Evolutionary conservation across 2,113 vertebrate species (phyloP).

Genomic region (Cavia porcellus): DNA sequence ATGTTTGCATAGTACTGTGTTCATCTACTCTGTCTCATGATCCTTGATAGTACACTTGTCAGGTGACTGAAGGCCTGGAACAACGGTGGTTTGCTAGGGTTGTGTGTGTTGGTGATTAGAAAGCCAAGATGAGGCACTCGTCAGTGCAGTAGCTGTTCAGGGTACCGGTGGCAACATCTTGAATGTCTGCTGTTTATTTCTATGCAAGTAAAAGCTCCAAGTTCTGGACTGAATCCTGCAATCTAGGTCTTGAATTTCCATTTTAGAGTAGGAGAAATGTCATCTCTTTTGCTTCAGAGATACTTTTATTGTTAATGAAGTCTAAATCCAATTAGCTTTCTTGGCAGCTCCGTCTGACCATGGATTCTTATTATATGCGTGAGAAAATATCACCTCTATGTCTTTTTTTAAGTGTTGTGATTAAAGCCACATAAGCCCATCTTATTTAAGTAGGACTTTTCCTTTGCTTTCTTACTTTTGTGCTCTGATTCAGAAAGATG

Average conservation of each 20-base stretch:
- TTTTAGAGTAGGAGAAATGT: constrained; percentile 38
- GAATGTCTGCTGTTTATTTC: background rate
- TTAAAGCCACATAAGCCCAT: constrained; percentile 44
- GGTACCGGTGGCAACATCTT: background rate
- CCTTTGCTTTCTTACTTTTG: constrained; percentile 10
- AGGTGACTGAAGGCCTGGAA: background rate
- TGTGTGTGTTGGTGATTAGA: rapidly evolving
- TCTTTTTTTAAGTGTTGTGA: constrained; percentile 48
- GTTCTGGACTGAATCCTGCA: background rate
- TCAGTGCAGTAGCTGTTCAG: rapidly evolving
- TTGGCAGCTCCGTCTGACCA: constrained; percentile 47
- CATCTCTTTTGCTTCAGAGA: constrained; percentile 30
- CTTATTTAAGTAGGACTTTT: constrained; percentile 16
- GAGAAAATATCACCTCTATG: constrained; percentile 56
- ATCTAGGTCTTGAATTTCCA: background rate
- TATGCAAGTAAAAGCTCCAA: background rate
- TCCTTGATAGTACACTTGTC: background rate
- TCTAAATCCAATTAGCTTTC: constrained; percentile 61
- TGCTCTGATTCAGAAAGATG: background rate
- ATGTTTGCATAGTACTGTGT: background rate
- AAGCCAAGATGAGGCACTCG: background rate
- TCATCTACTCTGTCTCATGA: background rate
- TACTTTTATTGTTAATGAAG: constrained; percentile 62
- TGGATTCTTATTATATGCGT: constrained; percentile 62
- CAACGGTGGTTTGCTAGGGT: background rate